Evolutionary conservation across 2,888 invertebrate genomes (phyloP).

Genomic region (Xanthia togata): DNA sequence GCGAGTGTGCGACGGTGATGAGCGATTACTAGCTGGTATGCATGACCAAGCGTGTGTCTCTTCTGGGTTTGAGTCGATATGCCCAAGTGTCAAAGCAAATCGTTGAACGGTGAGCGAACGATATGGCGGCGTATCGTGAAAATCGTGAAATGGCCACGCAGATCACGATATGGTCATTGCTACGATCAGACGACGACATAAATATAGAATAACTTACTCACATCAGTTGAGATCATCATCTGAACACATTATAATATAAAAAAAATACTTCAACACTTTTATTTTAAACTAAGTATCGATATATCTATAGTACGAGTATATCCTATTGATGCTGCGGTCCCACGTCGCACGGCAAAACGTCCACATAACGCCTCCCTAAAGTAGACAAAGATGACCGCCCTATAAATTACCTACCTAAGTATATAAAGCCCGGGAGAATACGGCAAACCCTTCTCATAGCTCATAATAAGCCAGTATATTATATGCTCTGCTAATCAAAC

Average conservation of each 20-base stretch:
- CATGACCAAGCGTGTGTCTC: background rate
- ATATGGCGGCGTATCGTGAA: too few species aligned
- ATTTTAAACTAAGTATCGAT: background rate
- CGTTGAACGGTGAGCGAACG: too few species aligned
- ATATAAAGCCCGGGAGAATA: background rate
- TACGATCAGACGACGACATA: too few species aligned
- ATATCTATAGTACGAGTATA: too few species aligned
- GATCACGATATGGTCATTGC: too few species aligned
- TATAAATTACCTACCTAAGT: background rate
- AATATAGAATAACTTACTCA: too few species aligned
- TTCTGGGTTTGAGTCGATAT: too few species aligned
- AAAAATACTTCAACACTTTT: background rate
- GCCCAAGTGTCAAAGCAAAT: too few species aligned
- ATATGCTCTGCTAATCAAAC: constrained; percentile 10
- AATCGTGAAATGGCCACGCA: too few species aligned
- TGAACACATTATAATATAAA: background rate
- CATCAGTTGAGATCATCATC: background rate
- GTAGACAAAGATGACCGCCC: constrained; percentile 1
- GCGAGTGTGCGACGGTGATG: background rate
- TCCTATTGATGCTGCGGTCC: background rate
- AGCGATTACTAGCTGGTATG: background rate
- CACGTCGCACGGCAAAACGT: background rate
- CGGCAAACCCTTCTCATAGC: background rate
- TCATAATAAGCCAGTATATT: background rate
- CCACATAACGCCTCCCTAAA: background rate